These are phyloP conservation scores for Turdus rufiventris DNA, from an alignment of 2,113 vertebrate genomes.

Conservation along the genomic window DNA sequence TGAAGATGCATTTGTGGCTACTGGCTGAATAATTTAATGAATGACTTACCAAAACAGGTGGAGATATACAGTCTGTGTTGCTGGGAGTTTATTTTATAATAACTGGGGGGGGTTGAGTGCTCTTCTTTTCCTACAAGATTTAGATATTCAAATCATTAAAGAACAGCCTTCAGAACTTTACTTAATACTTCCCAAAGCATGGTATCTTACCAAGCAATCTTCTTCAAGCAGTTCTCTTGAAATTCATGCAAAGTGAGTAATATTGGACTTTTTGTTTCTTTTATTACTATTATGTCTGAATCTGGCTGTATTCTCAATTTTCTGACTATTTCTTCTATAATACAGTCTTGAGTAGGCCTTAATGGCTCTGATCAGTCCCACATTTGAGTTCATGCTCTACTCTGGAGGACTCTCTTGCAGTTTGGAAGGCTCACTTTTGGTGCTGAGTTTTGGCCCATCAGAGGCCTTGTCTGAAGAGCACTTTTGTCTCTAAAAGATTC, in stretches of 20 bases:
- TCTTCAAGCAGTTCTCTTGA: neutral
- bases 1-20: neutral
- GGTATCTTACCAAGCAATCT: neutral
- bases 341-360: neutral
- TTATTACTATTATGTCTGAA: neutral
- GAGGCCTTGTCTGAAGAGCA: neutral
- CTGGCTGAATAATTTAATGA: neutral
- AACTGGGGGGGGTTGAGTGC: fast-evolving
- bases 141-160: neutral
- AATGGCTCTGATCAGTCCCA: neutral
- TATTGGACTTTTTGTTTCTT: fast-evolving
- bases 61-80: neutral
- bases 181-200: neutral
- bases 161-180: neutral
- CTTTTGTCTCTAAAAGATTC: neutral
- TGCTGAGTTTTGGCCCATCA: neutral
- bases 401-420: fast-evolving
- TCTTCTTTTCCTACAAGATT: neutral
- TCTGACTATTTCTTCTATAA: neutral
- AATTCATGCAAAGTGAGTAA: neutral
- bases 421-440: neutral
- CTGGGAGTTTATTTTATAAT: neutral
- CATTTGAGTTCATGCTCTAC: neutral
- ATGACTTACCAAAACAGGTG: neutral
- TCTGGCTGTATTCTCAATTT: neutral